Evolutionary conservation across 1,140 invertebrate species (phyloP).

Genomic region (Lerema accius): DNA sequence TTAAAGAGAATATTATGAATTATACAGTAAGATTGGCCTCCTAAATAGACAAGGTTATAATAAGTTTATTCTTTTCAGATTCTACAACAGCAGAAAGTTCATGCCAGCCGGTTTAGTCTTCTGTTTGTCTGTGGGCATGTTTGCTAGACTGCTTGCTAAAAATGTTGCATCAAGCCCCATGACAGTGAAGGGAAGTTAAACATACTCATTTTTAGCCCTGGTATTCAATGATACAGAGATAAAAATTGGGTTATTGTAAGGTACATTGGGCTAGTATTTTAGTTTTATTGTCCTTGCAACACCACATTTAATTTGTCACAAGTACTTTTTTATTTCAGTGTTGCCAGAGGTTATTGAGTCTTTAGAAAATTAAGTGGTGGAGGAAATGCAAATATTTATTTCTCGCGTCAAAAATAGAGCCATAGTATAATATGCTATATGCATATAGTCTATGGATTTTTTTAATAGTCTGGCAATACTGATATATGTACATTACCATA

Average conservation of each 20-base stretch:
- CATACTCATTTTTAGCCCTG: neutral
- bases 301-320: no score
- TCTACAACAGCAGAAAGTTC: slow-evolving; percentile 93
- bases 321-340: no score
- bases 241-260: no score
- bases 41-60: no score
- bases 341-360: no score
- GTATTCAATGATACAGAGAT: neutral
- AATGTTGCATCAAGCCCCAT: slow-evolving; percentile 64
- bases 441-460: neutral
- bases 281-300: neutral
- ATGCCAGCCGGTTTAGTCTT: slow-evolving; percentile 97
- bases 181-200: slow-evolving; percentile 61
- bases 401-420: no score
- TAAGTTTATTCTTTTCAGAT: slow-evolving; percentile 82
- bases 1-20: neutral
- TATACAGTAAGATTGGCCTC: no score
- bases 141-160: slow-evolving; percentile 77
- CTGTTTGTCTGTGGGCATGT: slow-evolving; percentile 82
- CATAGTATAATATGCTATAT: no score
- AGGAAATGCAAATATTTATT: no score
- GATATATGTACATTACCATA: neutral
- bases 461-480: neutral
- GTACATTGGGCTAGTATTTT: no score
- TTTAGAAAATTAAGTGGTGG: no score